Evolutionary conservation across 2,113 vertebrate genomes (phyloP), one percentile per base, ranked within the genome.

Genomic region (Marcusenius ussheri): DNA sequence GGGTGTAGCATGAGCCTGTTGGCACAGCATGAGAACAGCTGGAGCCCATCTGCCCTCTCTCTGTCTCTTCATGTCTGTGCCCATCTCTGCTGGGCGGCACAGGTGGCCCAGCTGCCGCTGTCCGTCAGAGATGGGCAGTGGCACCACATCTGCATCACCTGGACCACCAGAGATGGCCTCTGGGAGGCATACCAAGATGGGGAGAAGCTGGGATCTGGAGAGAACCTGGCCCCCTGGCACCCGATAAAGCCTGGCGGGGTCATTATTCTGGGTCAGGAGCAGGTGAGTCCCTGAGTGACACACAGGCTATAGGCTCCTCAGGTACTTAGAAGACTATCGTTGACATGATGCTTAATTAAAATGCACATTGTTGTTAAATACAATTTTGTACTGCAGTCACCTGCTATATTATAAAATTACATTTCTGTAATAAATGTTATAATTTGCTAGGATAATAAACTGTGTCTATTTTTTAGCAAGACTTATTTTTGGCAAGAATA

Each of bases 171-270:
- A 89, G 98, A 99, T 1, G 98, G 98, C 74, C 96, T 98, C 91
- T 99, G 98, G 98, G 98, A 99, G 42, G 98, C 98, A 1, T 99
- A 97, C 93, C 98, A 99, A 92, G 97, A 99, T 10, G 98, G 98
- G 31, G 96, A 96, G 91, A 98, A 95, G 90, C 95, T 97, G 45
- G 98, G 98, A 80, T 95, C 95, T 0, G 98, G 98, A 3, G 98
- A 99, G 91, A 98, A 98, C 93, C 94, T 99, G 92, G 98, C 98
- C 9, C 98, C 98, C 8, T 99, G 98, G 98, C 98, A 99, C 91
- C 98, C 98, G 49, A 98, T 99, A 95, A 99, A 99, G 94, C 97
- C 97, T 0, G 98, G 97, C 1, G 98, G 98, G 39, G 96, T 98
- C 92, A 95, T 99, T 91, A 98, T 99, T 93, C 96, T 99, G 21